These are phyloP conservation scores for Lumbricus terrestris DNA, from an alignment of 2,888 invertebrate species.

Conservation along the genomic window DNA sequence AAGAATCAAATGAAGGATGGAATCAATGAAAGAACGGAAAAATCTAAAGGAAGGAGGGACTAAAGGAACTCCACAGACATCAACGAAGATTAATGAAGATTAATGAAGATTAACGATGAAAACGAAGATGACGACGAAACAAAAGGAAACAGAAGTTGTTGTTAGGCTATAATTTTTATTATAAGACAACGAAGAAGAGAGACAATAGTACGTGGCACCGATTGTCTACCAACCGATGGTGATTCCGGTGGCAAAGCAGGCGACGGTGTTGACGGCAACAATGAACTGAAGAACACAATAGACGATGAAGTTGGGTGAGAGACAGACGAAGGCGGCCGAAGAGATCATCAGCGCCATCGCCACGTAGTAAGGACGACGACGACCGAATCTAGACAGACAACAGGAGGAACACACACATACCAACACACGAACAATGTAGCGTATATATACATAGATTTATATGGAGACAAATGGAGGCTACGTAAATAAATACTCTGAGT, in stretches of 20 bases:
- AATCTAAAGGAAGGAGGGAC: too few relatives aligned
- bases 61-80: too few relatives aligned
- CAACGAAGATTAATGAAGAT: neutral
- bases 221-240: conserved; percentile 11
- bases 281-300: conserved; percentile 26
- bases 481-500: neutral
- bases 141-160: neutral
- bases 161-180: too few relatives aligned
- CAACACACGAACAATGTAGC: neutral
- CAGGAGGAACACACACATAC: too few relatives aligned
- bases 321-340: neutral
- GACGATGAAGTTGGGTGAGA: conserved; percentile 19
- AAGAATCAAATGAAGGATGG: too few relatives aligned
- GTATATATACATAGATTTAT: too few relatives aligned
- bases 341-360: conserved; percentile 6
- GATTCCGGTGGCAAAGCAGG: conserved; percentile 24
- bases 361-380: neutral
- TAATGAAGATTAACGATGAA: neutral
- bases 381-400: neutral
- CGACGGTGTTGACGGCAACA: conserved; percentile 28
- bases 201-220: neutral
- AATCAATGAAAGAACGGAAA: too few relatives aligned
- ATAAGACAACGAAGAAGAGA: neutral
- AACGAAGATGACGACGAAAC: neutral
- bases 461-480: neutral